phyloP scores from a whole-genome alignment of 2,888 invertebrate genomes.

The Ornithoptera alexandrae region DNA sequence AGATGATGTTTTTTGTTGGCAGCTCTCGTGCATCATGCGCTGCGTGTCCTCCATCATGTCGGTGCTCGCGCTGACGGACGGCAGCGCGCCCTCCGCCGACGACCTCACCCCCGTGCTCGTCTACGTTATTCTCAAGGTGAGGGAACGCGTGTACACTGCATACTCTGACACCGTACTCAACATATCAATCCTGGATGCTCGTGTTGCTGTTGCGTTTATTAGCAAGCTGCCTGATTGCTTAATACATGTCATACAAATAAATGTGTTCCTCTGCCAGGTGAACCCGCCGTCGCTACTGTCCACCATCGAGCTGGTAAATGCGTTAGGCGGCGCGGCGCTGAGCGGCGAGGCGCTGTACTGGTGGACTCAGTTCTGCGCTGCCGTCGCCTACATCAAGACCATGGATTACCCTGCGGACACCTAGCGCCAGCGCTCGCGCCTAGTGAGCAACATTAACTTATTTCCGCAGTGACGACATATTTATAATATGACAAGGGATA shows the following conservation, averaged over 20 bases:
- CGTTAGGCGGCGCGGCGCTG: slow-evolving; percentile 91
- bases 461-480: too few species aligned
- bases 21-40: slow-evolving; percentile 87
- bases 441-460: background rate
- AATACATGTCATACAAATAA: background rate
- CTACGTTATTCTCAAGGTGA: slow-evolving; percentile 95
- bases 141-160: background rate
- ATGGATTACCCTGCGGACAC: slow-evolving; percentile 87
- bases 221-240: background rate
- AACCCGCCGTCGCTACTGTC: slow-evolving; percentile 97
- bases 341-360: slow-evolving; percentile 96
- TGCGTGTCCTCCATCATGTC: slow-evolving; percentile 97
- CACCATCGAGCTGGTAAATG: slow-evolving; percentile 97
- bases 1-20: slow-evolving; percentile 18
- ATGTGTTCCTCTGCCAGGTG: slow-evolving; percentile 81
- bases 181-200: too few species aligned
- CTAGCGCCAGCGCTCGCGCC: slow-evolving; percentile 54
- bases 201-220: too few species aligned
- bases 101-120: slow-evolving; percentile 98
- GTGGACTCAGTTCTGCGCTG: slow-evolving; percentile 99
- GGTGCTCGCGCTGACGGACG: slow-evolving; percentile 91
- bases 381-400: slow-evolving; percentile 98
- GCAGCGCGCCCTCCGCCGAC: slow-evolving; percentile 90
- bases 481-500: too few species aligned
- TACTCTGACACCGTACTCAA: background rate